These are phyloP conservation scores for Pollachius pollachius DNA, from an alignment of 2,113 vertebrate species.

Conservation along the genomic window DNA sequence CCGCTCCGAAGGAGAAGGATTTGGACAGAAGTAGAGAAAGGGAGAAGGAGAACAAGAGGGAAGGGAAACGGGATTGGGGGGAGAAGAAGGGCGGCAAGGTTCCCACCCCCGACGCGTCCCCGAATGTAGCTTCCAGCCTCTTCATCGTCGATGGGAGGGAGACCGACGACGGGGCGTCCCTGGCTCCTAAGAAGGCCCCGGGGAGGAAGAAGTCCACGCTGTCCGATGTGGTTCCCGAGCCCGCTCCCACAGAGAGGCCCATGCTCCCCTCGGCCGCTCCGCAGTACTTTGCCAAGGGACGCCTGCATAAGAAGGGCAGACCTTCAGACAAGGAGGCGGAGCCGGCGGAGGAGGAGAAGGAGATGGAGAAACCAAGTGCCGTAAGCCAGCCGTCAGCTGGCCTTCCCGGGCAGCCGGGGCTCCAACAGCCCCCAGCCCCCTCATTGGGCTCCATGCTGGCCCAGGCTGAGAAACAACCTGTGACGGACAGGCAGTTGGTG, in stretches of 20 bases:
- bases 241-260: conserved; percentile 57
- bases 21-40: conserved; percentile 77
- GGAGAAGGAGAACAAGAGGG: conserved; percentile 94
- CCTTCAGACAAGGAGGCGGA: conserved; percentile 75
- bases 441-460: conserved; percentile 88
- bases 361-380: conserved; percentile 72
- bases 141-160: conserved; percentile 68
- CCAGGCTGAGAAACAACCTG: conserved; percentile 90
- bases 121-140: conserved; percentile 55
- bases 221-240: conserved; percentile 69
- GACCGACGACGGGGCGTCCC: conserved; percentile 51
- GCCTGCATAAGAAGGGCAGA: conserved; percentile 84
- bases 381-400: conserved; percentile 61
- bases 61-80: conserved; percentile 83
- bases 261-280: conserved; percentile 65
- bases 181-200: conserved; percentile 68
- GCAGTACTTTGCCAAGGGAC: conserved; percentile 79
- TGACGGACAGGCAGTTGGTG: conserved; percentile 90
- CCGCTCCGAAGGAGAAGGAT: conserved; percentile 76
- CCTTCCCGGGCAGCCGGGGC: conserved; percentile 63
- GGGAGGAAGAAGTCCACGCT: conserved; percentile 81
- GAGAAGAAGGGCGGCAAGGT: conserved; percentile 57
- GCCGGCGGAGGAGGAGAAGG: conserved; percentile 82
- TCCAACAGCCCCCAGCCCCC: conserved; percentile 79
- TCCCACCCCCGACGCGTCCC: conserved; percentile 57